Percentiles rank a stretch among this genome's conserved stretches.
Conservation (phyloP, 1,140 invertebrate genomes). For the Subanguina moxae region DNA sequence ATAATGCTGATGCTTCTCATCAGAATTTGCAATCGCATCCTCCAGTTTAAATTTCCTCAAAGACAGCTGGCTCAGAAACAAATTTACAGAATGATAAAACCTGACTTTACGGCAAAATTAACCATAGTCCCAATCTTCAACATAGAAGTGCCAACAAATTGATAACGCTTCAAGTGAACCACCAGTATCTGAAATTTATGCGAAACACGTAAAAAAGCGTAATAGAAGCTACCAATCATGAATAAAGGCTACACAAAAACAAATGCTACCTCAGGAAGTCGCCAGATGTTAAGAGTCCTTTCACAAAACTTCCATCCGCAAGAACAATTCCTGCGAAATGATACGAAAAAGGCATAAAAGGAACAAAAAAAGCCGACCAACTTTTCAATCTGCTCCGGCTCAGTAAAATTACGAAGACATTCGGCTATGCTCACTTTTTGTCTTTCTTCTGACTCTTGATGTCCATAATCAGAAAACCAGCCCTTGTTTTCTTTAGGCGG, state of each 20-base stretch:
- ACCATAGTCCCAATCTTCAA: background rate
- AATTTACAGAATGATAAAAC: background rate
- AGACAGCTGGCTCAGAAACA: background rate
- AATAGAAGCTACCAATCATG: background rate
- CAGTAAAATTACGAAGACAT: background rate
- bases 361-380: background rate
- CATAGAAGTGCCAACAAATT: background rate
- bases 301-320: too few species aligned
- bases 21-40: background rate
- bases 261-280: too few species aligned
- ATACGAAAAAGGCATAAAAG: too few species aligned
- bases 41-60: background rate
- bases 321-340: too few species aligned
- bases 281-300: too few species aligned
- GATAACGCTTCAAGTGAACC: background rate
- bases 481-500: too few species aligned
- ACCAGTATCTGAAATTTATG: background rate
- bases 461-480: too few species aligned
- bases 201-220: conserved; percentile 6
- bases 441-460: background rate
- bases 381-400: background rate
- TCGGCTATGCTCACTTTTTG: background rate
- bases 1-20: background rate
- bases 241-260: background rate
- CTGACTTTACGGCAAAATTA: background rate